These are phyloP conservation scores for Hippocampus barbouri DNA, from an alignment of 2,113 vertebrate species.

Conservation along the genomic window DNA sequence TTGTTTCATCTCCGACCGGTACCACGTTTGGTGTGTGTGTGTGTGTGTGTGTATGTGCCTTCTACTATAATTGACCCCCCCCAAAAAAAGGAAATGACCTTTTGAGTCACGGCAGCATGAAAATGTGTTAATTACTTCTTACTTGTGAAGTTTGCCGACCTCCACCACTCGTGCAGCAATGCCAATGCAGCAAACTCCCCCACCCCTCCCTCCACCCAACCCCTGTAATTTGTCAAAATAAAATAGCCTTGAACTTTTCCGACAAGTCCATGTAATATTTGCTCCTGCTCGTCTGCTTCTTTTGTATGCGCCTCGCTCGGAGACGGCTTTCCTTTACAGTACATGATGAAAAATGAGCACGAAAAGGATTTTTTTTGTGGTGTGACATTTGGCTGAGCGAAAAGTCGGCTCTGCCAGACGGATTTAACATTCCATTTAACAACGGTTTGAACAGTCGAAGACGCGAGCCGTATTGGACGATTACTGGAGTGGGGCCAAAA, in stretches of 20 bases:
- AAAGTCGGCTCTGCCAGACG: neutral
- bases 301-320: neutral
- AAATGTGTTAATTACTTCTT: neutral
- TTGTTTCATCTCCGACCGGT: too few relatives aligned
- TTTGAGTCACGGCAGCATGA: neutral
- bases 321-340: neutral
- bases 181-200: neutral
- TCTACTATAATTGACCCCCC: too few relatives aligned
- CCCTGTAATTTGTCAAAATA: neutral
- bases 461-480: neutral
- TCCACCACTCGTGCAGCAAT: neutral
- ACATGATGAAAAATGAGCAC: neutral
- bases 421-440: neutral
- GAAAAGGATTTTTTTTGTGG: neutral
- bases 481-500: neutral
- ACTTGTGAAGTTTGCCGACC: neutral
- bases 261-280: neutral
- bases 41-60: too few relatives aligned
- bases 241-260: neutral
- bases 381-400: neutral
- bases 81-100: neutral
- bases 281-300: neutral
- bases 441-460: neutral
- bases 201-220: too few relatives aligned
- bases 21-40: too few relatives aligned